phyloP scores from a whole-genome alignment of 2,888 invertebrate genomes.

The Volucella zonaria region DNA sequence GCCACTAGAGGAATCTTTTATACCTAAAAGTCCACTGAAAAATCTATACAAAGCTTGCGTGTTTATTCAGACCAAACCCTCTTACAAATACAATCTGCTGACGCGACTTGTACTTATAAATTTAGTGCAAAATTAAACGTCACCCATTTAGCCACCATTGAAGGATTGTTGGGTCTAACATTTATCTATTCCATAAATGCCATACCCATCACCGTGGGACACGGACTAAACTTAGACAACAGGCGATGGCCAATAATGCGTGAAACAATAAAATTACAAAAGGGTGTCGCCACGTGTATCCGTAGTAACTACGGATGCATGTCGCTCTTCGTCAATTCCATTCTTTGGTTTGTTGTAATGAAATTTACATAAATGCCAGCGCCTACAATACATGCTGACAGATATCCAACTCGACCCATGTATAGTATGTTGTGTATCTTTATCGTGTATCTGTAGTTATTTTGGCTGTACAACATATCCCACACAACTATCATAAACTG shows the following conservation, averaged over 20 bases:
- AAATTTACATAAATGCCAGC: conserved; percentile 44
- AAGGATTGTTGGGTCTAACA: too few species aligned
- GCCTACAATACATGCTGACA: conserved; percentile 28
- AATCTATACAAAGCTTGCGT: too few species aligned
- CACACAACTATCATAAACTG: conserved; percentile 15
- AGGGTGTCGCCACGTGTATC: conserved; percentile 43
- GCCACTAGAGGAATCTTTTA: too few species aligned
- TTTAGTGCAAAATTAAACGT: too few species aligned
- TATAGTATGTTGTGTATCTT: neutral
- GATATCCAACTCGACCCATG: conserved; percentile 5
- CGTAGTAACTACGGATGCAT: neutral
- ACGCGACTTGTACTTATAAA: too few species aligned
- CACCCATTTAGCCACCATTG: too few species aligned
- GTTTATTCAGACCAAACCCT: too few species aligned
- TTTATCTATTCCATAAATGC: neutral
- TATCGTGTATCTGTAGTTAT: too few species aligned
- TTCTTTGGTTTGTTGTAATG: conserved; percentile 23
- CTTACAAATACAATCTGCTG: too few species aligned
- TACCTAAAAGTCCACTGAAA: too few species aligned
- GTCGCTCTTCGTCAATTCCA: neutral
- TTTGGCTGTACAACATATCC: conserved; percentile 21
- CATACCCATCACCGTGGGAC: neutral
- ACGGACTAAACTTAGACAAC: conserved; percentile 35
- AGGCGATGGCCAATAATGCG: conserved; percentile 23
- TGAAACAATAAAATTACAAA: conserved; percentile 46